Percentiles rank a stretch among this genome's conserved stretches.
Conservation (phyloP, 1,140 invertebrate species). For the Solen grandis region DNA sequence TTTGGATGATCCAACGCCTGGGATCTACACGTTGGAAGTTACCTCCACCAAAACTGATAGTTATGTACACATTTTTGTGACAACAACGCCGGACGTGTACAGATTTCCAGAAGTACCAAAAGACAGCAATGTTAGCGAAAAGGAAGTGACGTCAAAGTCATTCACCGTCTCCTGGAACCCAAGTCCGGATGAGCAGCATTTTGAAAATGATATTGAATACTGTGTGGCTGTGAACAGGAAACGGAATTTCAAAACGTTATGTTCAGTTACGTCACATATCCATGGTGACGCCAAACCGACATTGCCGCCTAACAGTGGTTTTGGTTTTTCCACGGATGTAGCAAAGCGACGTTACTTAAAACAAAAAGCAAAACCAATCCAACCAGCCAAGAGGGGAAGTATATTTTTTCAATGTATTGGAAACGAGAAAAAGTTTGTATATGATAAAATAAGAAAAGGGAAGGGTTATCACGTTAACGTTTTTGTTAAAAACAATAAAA, state of each 20-base stretch:
- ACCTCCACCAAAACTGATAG: slow-evolving; percentile 42
- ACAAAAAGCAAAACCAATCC: slow-evolving; percentile 58
- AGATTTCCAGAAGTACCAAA: slow-evolving; percentile 32
- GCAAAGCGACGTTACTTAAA: slow-evolving; percentile 42
- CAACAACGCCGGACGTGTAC: slow-evolving; percentile 31
- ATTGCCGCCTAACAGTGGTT: slow-evolving; percentile 61
- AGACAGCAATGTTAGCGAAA: slow-evolving; percentile 32
- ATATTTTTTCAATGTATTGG: slow-evolving; percentile 74
- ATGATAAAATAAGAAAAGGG: slow-evolving; percentile 61
- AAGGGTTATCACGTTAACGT: slow-evolving; percentile 78
- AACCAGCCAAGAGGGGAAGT: slow-evolving; percentile 50
- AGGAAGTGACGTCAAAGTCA: slow-evolving; percentile 24
- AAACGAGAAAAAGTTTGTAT: slow-evolving; percentile 71
- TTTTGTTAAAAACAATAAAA: slow-evolving; percentile 71
- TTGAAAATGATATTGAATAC: slow-evolving; percentile 68
- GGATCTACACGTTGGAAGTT: slow-evolving; percentile 47
- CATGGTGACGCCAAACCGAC: slow-evolving; percentile 65
- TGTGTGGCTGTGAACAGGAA: slow-evolving; percentile 72
- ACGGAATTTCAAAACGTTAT: slow-evolving; percentile 71
- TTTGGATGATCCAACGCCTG: slow-evolving; percentile 23
- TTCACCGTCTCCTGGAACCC: slow-evolving; percentile 41
- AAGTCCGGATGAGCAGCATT: slow-evolving; percentile 49
- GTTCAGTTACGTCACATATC: slow-evolving; percentile 66
- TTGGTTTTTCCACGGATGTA: slow-evolving; percentile 73
- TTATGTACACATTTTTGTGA: slow-evolving; percentile 40